Evolutionary conservation across 2,888 invertebrate species (phyloP).

Genomic region (Nyleta sp.): DNA sequence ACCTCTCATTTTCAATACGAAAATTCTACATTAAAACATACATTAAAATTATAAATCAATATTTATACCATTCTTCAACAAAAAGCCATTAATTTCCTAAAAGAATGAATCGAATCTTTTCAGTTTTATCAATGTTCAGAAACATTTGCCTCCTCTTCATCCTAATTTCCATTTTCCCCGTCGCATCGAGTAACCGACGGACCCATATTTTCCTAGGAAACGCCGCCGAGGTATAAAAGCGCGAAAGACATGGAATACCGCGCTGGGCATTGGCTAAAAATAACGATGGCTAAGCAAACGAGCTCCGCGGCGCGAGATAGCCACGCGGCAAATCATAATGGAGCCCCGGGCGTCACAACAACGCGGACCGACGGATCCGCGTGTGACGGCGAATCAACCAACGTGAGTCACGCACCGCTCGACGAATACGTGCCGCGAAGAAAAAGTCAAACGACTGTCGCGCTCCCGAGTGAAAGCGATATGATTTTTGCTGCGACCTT

Average conservation of each 20-base stretch:
- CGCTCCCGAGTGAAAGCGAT: slow-evolving; percentile 54
- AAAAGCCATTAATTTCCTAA: too few species aligned
- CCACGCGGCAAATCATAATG: slow-evolving; percentile 44
- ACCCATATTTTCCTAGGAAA: slow-evolving; percentile 9
- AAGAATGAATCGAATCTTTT: too few species aligned
- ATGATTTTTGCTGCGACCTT: slow-evolving; percentile 25
- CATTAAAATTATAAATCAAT: too few species aligned
- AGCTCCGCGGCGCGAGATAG: slow-evolving; percentile 25
- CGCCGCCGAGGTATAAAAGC: background rate
- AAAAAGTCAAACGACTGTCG: slow-evolving; percentile 53
- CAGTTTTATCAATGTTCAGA: too few species aligned
- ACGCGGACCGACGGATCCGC: slow-evolving; percentile 17
- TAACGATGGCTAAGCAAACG: slow-evolving; percentile 43
- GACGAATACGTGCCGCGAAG: slow-evolving; percentile 54
- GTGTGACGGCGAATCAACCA: slow-evolving; percentile 28
- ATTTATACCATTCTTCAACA: too few species aligned
- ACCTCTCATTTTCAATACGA: too few species aligned
- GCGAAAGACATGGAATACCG: slow-evolving; percentile 9
- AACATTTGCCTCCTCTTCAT: too few species aligned
- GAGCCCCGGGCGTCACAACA: slow-evolving; percentile 35
- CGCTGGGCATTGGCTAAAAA: slow-evolving; percentile 37
- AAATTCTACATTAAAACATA: too few species aligned
- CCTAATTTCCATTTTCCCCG: too few species aligned
- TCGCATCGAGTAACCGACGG: too few species aligned
- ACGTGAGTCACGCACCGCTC: slow-evolving; percentile 55